Conservation (phyloP, 2,113 vertebrate genomes). For the Nyctibius bracteatus region DNA sequence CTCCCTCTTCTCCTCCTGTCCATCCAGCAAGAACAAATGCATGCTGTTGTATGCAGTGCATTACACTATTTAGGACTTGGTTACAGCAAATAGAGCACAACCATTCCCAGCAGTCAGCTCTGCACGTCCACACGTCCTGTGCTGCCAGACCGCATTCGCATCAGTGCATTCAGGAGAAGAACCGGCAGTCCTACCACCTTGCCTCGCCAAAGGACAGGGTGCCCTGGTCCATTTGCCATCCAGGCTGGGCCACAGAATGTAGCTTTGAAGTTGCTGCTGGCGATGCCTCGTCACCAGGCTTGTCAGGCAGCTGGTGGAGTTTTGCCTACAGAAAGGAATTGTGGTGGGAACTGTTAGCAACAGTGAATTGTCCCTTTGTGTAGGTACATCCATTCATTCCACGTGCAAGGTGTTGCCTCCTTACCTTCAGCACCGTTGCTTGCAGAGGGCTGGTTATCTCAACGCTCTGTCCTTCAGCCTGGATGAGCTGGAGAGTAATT, state of each 20-base stretch:
- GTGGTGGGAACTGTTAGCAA: background rate
- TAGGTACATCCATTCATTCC: background rate
- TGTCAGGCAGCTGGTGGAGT: background rate
- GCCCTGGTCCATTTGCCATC: background rate
- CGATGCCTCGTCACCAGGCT: background rate
- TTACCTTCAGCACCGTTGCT: background rate
- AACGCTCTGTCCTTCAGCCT: background rate
- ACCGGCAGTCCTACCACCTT: background rate
- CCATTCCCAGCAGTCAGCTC: background rate
- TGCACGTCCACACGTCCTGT: background rate
- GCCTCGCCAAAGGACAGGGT: background rate
- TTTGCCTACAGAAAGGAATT: background rate
- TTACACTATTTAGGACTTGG: background rate
- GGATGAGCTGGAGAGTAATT: background rate
- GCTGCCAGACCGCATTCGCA: background rate
- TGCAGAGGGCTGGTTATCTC: background rate
- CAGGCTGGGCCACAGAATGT: background rate
- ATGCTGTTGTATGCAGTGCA: background rate
- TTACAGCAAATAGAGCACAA: background rate
- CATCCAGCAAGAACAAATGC: background rate
- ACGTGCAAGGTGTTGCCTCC: accelerated
- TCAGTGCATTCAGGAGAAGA: background rate
- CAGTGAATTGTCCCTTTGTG: background rate
- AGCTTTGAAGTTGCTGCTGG: background rate
- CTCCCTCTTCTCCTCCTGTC: background rate